phyloP scores from a whole-genome alignment of 2,888 invertebrate genomes.

The Aromia moschata region DNA sequence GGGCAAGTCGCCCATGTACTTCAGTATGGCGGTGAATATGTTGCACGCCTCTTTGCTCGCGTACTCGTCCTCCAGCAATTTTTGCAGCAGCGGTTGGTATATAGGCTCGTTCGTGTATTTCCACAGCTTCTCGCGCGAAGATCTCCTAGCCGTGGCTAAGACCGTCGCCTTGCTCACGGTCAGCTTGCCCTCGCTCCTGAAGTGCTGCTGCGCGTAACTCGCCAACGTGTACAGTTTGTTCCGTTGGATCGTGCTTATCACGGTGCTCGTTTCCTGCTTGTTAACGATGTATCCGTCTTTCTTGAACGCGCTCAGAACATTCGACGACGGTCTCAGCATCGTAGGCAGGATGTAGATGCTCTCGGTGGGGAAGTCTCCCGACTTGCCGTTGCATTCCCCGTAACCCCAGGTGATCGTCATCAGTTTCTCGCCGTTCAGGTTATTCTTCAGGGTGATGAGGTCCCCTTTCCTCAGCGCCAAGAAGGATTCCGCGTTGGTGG shows the following conservation, averaged over 20 bases:
- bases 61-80: constrained; percentile 75
- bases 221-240: constrained; percentile 84
- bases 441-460: constrained; percentile 80
- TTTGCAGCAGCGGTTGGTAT: constrained; percentile 82
- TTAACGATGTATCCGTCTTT: constrained; percentile 63
- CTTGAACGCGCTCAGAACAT: constrained; percentile 73
- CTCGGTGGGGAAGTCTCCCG: constrained; percentile 88
- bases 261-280: constrained; percentile 28
- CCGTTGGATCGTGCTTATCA: constrained; percentile 68
- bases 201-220: constrained; percentile 84
- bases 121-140: constrained; percentile 81
- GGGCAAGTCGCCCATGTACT: constrained; percentile 94
- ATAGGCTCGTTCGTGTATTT: constrained; percentile 83
- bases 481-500: constrained; percentile 65
- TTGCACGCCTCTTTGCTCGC: constrained; percentile 76
- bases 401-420: constrained; percentile 77
- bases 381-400: constrained; percentile 74
- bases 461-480: constrained; percentile 76
- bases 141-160: constrained; percentile 72
- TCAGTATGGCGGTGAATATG: constrained; percentile 71
- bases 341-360: constrained; percentile 88
- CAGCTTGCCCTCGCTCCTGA: constrained; percentile 65
- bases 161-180: constrained; percentile 73
- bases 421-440: constrained; percentile 78
- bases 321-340: constrained; percentile 75